A percentile compares a stretch with the other conserved stretches of the same genome.
These are phyloP conservation scores for Podarcis siculus DNA, from an alignment of 2,797 vertebrate genomes.

Conservation along the genomic window DNA sequence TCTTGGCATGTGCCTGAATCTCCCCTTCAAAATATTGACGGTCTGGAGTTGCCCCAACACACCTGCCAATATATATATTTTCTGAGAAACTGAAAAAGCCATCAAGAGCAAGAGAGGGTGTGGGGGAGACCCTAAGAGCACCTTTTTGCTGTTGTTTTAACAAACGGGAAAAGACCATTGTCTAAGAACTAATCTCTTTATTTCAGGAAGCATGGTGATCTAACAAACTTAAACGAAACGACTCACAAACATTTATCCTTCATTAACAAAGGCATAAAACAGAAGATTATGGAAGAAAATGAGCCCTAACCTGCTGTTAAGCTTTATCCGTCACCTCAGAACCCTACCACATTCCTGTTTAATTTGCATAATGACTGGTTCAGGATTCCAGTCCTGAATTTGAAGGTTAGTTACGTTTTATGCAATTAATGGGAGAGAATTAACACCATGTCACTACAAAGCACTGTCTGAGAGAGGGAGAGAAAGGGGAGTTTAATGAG, in stretches of 20 bases:
- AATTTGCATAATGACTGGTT: slow-evolving; percentile 45
- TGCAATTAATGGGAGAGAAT: slow-evolving; percentile 28
- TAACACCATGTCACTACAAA: slow-evolving; percentile 16
- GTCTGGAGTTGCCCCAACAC: no score
- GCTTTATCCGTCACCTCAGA: slow-evolving; percentile 46
- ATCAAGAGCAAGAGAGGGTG: not conserved
- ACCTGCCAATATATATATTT: no score
- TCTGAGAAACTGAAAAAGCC: not conserved
- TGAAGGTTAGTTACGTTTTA: slow-evolving; percentile 38
- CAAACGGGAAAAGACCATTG: slow-evolving; percentile 29
- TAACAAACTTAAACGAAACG: slow-evolving; percentile 52
- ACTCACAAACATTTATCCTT: slow-evolving; percentile 58
- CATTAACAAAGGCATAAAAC: slow-evolving; percentile 64
- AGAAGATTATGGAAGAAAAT: slow-evolving; percentile 63
- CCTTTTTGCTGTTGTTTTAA: not conserved
- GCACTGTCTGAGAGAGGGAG: not conserved
- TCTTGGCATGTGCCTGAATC: no score
- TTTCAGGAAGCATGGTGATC: slow-evolving; percentile 41
- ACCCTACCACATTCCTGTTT: slow-evolving; percentile 9
- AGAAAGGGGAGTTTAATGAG: slow-evolving; percentile 22
- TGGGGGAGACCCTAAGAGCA: not conserved
- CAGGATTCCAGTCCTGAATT: slow-evolving; percentile 29
- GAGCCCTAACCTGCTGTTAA: slow-evolving; percentile 47
- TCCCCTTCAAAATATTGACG: no score
- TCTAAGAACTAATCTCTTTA: slow-evolving; percentile 50